Percentiles rank a stretch among this genome's conserved stretches.
phyloP scores from a whole-genome alignment of 2,113 vertebrate species.

The Pelecanus crispus region DNA sequence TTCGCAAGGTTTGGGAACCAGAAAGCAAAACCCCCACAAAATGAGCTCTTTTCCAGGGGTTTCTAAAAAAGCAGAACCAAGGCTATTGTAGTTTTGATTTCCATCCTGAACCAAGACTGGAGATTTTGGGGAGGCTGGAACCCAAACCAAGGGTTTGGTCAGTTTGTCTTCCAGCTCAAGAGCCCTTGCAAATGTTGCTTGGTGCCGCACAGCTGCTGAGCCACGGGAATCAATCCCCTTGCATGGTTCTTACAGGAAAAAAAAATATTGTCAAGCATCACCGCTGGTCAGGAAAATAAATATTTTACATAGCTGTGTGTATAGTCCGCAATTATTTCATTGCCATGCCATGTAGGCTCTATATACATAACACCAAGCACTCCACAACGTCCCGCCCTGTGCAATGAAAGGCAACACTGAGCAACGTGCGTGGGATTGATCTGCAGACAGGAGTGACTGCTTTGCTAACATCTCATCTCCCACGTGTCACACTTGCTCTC shows the following conservation, averaged over 20 bases:
- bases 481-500: not conserved
- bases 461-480: not conserved
- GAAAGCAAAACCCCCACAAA: not conserved
- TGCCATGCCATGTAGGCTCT: not conserved
- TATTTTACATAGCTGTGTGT: not conserved
- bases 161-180: not conserved
- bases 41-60: not conserved
- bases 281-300: not conserved
- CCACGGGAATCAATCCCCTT: not conserved
- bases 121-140: not conserved
- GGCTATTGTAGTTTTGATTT: not conserved
- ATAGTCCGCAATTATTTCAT: rapidly evolving
- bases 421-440: rapidly evolving
- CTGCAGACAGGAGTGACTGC: not conserved
- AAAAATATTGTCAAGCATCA: not conserved
- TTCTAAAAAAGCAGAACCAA: not conserved
- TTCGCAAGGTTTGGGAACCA: not conserved
- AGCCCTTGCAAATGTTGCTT: not conserved
- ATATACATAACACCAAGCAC: not conserved
- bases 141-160: not conserved
- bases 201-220: rapidly evolving
- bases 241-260: not conserved
- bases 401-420: not conserved
- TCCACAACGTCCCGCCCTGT: not conserved
- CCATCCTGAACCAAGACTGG: not conserved